Percentiles rank a stretch among this genome's conserved stretches.
phyloP scores from a whole-genome alignment of 2,888 invertebrate genomes.

The Plebejus melissa region DNA sequence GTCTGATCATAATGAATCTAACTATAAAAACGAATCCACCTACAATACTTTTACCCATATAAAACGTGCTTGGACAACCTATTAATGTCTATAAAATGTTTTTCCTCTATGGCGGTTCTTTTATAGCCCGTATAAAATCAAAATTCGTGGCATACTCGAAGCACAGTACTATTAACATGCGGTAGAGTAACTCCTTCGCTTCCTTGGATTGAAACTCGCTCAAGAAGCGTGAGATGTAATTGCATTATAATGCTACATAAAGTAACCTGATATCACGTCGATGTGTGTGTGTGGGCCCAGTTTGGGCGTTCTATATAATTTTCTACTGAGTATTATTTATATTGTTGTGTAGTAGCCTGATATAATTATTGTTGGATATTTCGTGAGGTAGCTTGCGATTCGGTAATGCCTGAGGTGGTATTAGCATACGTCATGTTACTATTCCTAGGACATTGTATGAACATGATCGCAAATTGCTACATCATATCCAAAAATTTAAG shows the following conservation, averaged over 20 bases:
- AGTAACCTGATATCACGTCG: not conserved
- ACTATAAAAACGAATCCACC: not conserved
- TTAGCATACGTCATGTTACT: not conserved
- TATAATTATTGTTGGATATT: not conserved
- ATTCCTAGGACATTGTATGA: not conserved
- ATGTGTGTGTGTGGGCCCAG: no score
- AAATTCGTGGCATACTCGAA: conserved; percentile 18
- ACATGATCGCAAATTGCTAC: not conserved
- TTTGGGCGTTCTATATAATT: no score
- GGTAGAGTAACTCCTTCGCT: not conserved
- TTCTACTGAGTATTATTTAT: no score
- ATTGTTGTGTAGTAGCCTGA: not conserved
- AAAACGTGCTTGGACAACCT: not conserved
- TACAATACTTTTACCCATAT: not conserved
- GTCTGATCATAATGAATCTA: not conserved
- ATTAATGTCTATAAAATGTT: conserved; percentile 7
- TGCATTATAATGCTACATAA: not conserved
- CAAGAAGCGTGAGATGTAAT: not conserved
- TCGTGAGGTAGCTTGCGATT: not conserved
- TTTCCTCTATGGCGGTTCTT: not conserved
- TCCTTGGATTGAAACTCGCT: not conserved
- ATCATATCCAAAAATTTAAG: not conserved
- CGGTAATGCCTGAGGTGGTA: not conserved
- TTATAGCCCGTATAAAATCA: conserved; percentile 20
- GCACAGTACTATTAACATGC: not conserved